Conservation (phyloP, 2,888 invertebrate genomes). For the Pantelozetes paolii region DNA sequence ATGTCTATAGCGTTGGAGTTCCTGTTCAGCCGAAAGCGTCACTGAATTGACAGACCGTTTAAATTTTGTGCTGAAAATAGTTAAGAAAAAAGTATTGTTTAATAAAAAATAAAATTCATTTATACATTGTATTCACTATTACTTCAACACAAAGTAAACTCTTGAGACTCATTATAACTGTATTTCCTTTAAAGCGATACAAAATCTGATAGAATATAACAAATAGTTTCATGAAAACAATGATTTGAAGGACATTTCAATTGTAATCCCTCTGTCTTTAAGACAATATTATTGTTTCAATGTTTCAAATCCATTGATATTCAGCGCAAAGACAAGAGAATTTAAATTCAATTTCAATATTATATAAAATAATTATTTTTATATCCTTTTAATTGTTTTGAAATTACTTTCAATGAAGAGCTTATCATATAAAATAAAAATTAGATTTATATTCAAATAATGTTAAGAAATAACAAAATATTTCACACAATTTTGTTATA, state of each 20-base stretch:
- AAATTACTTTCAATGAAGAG: too few species aligned
- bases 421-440: too few species aligned
- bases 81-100: neutral
- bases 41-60: constrained; percentile 33
- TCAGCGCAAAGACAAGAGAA: neutral
- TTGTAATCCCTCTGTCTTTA: too few species aligned
- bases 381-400: neutral
- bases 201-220: neutral
- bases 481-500: too few species aligned
- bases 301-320: too few species aligned
- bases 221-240: too few species aligned
- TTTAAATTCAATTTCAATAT: neutral
- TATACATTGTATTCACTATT: neutral
- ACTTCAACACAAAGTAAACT: neutral
- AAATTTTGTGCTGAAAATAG: constrained; percentile 17
- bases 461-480: too few species aligned
- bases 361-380: neutral
- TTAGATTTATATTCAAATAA: too few species aligned
- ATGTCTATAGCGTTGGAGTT: constrained; percentile 41
- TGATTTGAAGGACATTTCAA: too few species aligned
- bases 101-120: neutral
- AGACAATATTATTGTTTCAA: too few species aligned
- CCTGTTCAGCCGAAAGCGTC: constrained; percentile 40
- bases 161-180: neutral
- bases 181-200: neutral